Evolutionary conservation across 2,797 vertebrate species (phyloP).

Genomic region (Sebastes nivosus): DNA sequence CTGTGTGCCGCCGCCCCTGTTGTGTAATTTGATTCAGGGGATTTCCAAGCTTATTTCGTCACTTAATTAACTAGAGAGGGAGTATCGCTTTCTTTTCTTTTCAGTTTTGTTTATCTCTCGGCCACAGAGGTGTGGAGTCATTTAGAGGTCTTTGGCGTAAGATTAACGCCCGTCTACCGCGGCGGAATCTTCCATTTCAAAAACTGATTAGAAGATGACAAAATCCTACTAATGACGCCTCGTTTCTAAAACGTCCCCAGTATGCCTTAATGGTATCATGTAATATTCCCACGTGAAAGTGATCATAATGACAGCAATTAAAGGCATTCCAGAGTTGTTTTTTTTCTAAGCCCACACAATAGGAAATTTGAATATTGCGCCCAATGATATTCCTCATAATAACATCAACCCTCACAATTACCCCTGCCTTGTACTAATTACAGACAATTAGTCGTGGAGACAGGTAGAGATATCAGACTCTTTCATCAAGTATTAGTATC

Average conservation of each 20-base stretch:
- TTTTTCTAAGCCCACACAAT: conserved; percentile 42
- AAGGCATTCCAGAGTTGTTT: conserved; percentile 20
- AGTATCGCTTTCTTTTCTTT: conserved; percentile 34
- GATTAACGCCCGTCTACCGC: conserved; percentile 22
- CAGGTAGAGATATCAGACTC: conserved; percentile 67
- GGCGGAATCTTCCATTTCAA: conserved; percentile 28
- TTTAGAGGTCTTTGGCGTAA: conserved; percentile 46
- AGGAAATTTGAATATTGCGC: conserved; percentile 52
- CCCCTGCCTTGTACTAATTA: conserved; percentile 71
- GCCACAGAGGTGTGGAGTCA: conserved; percentile 58
- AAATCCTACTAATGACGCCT: conserved; percentile 43
- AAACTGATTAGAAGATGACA: conserved; percentile 46
- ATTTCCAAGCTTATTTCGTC: conserved; percentile 71
- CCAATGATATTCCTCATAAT: conserved; percentile 57
- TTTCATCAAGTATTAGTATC: conserved; percentile 73
- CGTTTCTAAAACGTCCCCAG: conserved; percentile 11
- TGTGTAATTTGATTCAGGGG: conserved; percentile 70
- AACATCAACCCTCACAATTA: conserved; percentile 68
- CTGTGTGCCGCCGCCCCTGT: conserved; percentile 32
- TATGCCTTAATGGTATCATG: conserved; percentile 32
- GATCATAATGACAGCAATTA: conserved; percentile 58
- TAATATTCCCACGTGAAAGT: conserved; percentile 42
- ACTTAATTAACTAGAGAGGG: conserved; percentile 70
- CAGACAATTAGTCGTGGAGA: conserved; percentile 66
- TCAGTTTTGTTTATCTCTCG: conserved; percentile 52